Evolutionary conservation across 92 coral and sea anemone genomes (phyloP).

Genomic region (Heliopora coerulea): DNA sequence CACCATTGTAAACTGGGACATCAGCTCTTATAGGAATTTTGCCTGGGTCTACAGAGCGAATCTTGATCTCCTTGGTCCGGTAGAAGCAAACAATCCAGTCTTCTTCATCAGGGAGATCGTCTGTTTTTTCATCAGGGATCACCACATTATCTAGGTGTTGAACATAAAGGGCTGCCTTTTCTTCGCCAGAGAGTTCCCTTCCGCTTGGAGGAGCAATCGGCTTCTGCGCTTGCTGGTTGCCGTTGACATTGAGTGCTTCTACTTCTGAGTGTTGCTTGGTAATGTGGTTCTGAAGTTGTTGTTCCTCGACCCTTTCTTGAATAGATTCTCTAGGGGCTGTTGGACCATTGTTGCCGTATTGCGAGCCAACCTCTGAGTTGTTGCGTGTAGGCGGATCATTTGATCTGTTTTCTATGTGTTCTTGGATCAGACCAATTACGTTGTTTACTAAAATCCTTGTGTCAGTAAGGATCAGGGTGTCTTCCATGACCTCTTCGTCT

Average conservation of each 20-base stretch:
- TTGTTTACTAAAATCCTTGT: not conserved
- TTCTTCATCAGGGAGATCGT: not conserved
- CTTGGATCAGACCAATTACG: conserved; percentile 1
- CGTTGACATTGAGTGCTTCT: not conserved
- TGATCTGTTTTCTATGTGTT: conserved; percentile 6
- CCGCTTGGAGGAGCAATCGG: not conserved
- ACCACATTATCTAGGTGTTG: not conserved
- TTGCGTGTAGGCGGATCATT: not conserved
- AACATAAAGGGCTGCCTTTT: conserved; percentile 22
- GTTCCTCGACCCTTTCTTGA: not conserved
- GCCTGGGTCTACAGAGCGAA: conserved; percentile 30
- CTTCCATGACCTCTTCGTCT: not conserved
- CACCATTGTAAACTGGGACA: conserved; percentile 24
- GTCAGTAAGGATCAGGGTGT: not conserved
- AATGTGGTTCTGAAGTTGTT: not conserved
- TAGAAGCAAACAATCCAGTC: conserved; percentile 28
- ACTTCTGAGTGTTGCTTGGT: not conserved
- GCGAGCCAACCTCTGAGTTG: not conserved
- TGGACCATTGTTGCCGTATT: not conserved
- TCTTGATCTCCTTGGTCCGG: not conserved
- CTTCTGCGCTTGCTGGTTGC: not conserved
- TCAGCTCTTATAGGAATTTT: conserved; percentile 29
- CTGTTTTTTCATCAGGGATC: not conserved
- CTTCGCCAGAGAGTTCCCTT: not conserved
- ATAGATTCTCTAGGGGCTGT: not conserved